These are phyloP conservation scores for Prinia subflava DNA, from an alignment of 2,113 vertebrate species.

Conservation along the genomic window DNA sequence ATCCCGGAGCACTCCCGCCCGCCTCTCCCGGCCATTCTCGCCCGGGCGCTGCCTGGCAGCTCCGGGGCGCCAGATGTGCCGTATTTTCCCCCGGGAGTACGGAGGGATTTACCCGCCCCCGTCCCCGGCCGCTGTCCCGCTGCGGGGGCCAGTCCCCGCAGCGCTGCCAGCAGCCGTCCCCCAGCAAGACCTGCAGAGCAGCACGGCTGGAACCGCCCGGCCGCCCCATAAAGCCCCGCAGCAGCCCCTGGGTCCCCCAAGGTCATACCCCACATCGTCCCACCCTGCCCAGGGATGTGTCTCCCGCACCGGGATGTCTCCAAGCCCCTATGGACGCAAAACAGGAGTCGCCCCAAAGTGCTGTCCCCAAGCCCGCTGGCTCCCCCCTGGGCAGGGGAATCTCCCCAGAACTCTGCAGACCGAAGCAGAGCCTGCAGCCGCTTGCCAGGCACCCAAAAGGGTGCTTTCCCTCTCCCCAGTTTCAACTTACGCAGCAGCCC, in stretches of 20 bases:
- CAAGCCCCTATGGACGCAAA: background rate
- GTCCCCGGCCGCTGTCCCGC: background rate
- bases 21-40: background rate
- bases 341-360: background rate
- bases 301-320: background rate
- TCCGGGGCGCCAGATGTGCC: background rate
- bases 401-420: background rate
- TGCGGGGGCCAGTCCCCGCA: background rate
- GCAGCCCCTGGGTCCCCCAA: background rate
- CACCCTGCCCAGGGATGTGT: background rate
- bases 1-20: background rate
- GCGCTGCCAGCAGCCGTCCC: background rate
- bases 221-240: background rate
- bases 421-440: background rate
- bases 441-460: background rate
- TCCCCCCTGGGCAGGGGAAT: no score
- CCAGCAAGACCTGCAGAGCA: background rate
- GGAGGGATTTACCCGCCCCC: background rate
- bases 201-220: background rate
- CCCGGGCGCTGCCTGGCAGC: background rate
- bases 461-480: background rate
- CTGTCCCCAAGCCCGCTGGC: background rate
- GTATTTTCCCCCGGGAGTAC: background rate
- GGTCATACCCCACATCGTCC: background rate
- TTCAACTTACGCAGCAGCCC: background rate